Percentiles rank a stretch among this genome's conserved stretches.
phyloP scores from a whole-genome alignment of 1,140 invertebrate species.

The Popillia japonica region DNA sequence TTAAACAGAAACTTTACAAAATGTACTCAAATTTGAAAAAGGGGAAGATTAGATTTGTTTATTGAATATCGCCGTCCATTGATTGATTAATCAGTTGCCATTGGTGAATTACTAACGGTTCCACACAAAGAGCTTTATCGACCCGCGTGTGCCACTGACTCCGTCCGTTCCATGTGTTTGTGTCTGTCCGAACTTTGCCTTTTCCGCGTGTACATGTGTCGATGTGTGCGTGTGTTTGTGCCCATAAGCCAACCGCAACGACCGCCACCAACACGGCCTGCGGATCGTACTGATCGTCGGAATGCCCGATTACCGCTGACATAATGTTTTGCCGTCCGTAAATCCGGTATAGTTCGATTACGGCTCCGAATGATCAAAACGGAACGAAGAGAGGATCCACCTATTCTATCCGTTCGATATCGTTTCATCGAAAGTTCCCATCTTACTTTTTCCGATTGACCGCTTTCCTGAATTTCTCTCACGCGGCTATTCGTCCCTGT shows the following conservation, averaged over 20 bases:
- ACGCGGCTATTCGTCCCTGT: background rate
- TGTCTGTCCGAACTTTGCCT: background rate
- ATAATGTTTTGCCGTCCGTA: constrained; percentile 18
- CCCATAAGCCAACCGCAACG: constrained; percentile 1
- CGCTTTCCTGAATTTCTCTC: background rate
- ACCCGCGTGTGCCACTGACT: background rate
- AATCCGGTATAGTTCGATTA: constrained; percentile 14
- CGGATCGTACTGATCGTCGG: constrained; percentile 12
- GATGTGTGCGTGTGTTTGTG: background rate
- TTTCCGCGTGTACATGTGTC: background rate
- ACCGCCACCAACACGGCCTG: background rate
- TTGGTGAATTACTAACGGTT: constrained; percentile 1
- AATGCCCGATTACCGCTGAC: constrained; percentile 13
- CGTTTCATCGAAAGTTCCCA: background rate
- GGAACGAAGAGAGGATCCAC: background rate
- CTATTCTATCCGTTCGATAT: background rate
- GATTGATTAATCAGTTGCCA: constrained; percentile 10
- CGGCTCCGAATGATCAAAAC: background rate
- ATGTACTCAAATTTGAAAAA: background rate
- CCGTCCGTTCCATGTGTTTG: background rate
- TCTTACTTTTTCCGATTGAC: constrained; percentile 18
- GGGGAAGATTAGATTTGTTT: background rate
- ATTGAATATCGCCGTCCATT: background rate
- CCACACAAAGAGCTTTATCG: constrained; percentile 13
- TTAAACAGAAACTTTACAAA: background rate